Evolutionary conservation across 2,888 invertebrate species (phyloP).

Genomic region (Lasioglossum vierecki): DNA sequence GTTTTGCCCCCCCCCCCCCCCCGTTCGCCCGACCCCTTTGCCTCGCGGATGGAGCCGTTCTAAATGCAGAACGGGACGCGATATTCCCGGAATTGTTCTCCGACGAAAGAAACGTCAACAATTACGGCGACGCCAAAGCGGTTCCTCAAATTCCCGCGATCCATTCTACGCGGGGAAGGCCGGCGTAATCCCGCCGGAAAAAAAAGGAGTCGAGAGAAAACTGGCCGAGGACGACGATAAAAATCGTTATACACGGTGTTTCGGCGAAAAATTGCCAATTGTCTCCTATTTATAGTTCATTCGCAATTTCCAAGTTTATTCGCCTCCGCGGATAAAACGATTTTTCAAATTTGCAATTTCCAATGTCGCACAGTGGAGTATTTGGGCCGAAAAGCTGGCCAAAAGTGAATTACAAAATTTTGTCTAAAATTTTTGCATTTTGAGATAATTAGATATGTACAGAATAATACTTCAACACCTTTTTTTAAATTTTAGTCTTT

Average conservation of each 20-base stretch:
- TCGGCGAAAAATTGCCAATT: neutral
- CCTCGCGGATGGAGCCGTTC: slow-evolving; percentile 4
- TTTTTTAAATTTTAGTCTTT: too few relatives aligned
- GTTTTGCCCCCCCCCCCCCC: neutral
- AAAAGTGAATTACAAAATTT: too few relatives aligned
- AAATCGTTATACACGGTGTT: neutral
- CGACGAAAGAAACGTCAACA: slow-evolving; percentile 15
- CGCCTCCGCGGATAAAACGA: neutral
- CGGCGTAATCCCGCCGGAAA: neutral
- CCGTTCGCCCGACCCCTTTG: neutral
- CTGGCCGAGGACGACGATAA: neutral
- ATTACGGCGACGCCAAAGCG: slow-evolving; percentile 9
- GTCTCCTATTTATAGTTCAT: neutral
- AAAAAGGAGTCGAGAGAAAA: neutral
- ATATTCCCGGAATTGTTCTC: slow-evolving; percentile 11
- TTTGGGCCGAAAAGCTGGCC: too few relatives aligned
- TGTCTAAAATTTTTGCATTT: too few relatives aligned
- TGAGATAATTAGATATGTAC: too few relatives aligned
- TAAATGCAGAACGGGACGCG: slow-evolving; percentile 17
- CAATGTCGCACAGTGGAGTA: neutral
- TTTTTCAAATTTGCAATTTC: neutral
- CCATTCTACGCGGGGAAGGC: neutral
- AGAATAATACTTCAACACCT: too few relatives aligned
- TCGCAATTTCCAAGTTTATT: neutral
- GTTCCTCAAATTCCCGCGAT: neutral